Evolutionary conservation across 2,113 vertebrate genomes (phyloP).

Genomic region (Calidris pugnax): DNA sequence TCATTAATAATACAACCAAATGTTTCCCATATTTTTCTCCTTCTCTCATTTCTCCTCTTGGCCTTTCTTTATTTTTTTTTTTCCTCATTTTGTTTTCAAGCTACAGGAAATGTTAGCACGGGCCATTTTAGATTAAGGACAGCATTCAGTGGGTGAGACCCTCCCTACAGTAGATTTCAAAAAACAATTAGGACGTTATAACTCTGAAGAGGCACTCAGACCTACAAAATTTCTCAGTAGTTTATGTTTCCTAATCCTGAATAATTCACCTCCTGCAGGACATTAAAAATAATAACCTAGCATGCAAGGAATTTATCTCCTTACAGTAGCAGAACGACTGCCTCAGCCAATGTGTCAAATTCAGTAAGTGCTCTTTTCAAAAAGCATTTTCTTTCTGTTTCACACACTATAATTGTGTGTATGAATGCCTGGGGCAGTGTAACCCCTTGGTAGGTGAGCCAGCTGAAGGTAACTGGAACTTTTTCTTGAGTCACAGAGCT

Average conservation of each 20-base stretch:
- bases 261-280: neutral
- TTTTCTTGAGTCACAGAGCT: neutral
- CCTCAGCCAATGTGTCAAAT: neutral
- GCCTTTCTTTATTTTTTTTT: no score
- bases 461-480: neutral
- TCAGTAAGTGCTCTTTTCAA: neutral
- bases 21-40: neutral
- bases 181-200: neutral
- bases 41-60: neutral
- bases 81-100: constrained; percentile 10
- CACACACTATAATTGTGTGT: neutral
- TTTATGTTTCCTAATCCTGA: neutral
- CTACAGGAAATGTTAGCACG: neutral
- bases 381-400: neutral
- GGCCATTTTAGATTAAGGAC: constrained; percentile 1
- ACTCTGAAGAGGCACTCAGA: neutral
- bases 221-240: neutral
- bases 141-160: neutral
- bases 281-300: neutral
- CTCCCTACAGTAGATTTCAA: neutral
- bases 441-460: neutral
- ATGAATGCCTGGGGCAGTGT: neutral
- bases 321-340: neutral
- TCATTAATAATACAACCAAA: neutral
- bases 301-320: neutral